Conservation (phyloP, 2,113 vertebrate genomes). For the Tupaia tana region DNA sequence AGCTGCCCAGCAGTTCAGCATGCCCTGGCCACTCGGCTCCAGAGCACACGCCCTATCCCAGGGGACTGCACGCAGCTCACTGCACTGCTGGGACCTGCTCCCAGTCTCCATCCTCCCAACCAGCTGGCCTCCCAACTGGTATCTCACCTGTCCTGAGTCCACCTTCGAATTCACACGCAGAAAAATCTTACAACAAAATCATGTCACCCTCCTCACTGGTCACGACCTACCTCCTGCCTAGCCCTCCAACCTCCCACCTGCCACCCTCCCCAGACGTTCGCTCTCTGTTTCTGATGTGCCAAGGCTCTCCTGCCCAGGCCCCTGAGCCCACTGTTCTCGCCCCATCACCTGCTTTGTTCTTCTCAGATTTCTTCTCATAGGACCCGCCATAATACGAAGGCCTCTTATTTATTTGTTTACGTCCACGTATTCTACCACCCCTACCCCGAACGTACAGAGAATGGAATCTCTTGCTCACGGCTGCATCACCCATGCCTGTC, state of each 20-base stretch:
- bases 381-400: not conserved
- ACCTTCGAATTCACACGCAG: not conserved
- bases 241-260: no score
- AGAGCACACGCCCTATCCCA: not conserved
- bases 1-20: not conserved
- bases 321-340: not conserved
- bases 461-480: not conserved
- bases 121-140: not conserved
- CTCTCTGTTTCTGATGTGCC: not conserved
- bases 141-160: not conserved
- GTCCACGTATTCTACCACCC: not conserved
- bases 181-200: not conserved
- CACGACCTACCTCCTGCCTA: not conserved
- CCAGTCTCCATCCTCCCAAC: not conserved
- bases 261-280: accelerated
- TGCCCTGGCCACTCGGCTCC: not conserved
- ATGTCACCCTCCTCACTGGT: not conserved
- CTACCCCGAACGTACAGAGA: not conserved
- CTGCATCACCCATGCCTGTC: not conserved
- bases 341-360: not conserved
- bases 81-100: not conserved
- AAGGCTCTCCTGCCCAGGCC: not conserved
- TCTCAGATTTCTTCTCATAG: not conserved
- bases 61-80: not conserved
- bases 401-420: not conserved